Evolutionary conservation across 2,113 vertebrate species (phyloP).

Genomic region (Petroica traversi): DNA sequence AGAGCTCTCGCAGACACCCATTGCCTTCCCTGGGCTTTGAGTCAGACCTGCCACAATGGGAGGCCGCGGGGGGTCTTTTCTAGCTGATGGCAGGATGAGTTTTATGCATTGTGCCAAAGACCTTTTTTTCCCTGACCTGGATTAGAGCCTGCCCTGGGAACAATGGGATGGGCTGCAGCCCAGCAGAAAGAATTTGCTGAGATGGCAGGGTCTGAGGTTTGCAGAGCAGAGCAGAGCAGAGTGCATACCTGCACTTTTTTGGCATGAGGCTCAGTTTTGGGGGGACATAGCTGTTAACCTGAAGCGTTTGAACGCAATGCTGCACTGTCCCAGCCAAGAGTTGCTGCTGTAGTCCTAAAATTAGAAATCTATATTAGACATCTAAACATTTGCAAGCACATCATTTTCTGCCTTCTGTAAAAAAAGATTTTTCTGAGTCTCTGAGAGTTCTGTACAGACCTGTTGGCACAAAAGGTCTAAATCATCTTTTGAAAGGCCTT

Average conservation of each 20-base stretch:
- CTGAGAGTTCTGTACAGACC: background rate
- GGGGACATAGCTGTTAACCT: constrained; percentile 3
- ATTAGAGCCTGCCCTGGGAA: constrained; percentile 58
- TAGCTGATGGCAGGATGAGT: constrained; percentile 15
- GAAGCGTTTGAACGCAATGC: background rate
- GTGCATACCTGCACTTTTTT: constrained; percentile 63
- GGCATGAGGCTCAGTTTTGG: constrained; percentile 31
- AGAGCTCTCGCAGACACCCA: background rate
- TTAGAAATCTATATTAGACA: constrained; percentile 2
- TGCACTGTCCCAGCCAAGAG: background rate
- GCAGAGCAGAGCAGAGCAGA: constrained; percentile 60
- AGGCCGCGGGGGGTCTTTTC: constrained; percentile 30
- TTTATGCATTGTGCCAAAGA: constrained; percentile 54
- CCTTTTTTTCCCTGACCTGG: constrained; percentile 55
- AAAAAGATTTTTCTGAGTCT: background rate
- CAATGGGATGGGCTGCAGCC: constrained; percentile 55
- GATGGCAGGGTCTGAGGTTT: constrained; percentile 45
- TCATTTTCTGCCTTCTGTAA: background rate
- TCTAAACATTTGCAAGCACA: constrained; percentile 6
- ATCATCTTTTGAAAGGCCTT: background rate
- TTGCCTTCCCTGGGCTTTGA: constrained; percentile 9
- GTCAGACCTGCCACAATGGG: constrained; percentile 32
- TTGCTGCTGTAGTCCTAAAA: background rate
- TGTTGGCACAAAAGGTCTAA: constrained; percentile 11
- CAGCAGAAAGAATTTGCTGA: constrained; percentile 65